Evolutionary conservation across 2,797 vertebrate genomes (phyloP).

Genomic region (Labeo calbasu): DNA sequence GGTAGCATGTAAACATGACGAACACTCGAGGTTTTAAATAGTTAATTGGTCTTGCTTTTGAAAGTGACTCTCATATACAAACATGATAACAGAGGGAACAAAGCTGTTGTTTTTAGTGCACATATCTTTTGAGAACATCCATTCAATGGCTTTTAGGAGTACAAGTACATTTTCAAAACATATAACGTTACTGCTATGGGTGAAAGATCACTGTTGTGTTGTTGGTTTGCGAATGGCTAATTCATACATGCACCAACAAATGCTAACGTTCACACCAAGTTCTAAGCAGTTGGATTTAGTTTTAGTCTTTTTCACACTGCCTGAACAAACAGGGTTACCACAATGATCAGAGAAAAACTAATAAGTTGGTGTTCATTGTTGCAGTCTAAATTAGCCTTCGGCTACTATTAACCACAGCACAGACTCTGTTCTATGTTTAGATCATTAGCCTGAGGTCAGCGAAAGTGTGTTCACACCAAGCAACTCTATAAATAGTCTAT

Average conservation of each 20-base stretch:
- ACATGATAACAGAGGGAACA: not conserved
- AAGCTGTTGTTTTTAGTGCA: not conserved
- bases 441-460: conserved; percentile 1
- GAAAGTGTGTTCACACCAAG: not conserved
- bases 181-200: too few species aligned
- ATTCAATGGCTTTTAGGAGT: not conserved
- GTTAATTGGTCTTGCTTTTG: conserved; percentile 13
- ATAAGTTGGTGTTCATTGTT: not conserved
- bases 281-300: not conserved
- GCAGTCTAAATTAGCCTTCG: not conserved
- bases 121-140: not conserved
- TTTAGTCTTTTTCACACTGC: not conserved
- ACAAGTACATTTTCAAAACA: not conserved
- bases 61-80: conserved; percentile 4
- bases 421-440: not conserved
- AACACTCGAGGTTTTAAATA: not conserved
- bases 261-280: not conserved
- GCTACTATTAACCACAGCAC: conserved; percentile 9
- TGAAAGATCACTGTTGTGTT: not conserved
- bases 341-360: not conserved
- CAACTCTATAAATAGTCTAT: not conserved
- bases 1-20: not conserved
- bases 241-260: not conserved
- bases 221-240: not conserved
- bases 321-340: not conserved